Conservation (phyloP, 2,888 invertebrate genomes). For the Petrolisthes cinctipes region DNA sequence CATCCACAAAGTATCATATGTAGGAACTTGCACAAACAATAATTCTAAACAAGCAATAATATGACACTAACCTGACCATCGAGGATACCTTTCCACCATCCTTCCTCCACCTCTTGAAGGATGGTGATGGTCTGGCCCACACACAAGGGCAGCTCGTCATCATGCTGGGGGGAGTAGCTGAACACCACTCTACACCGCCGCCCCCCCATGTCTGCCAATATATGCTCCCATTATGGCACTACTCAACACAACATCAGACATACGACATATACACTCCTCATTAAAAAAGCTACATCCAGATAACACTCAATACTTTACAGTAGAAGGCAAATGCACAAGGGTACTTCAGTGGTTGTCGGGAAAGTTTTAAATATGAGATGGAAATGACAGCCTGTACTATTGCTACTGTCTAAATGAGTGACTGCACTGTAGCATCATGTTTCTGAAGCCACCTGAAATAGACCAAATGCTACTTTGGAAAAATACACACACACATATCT, state of each 20-base stretch:
- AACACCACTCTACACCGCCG: constrained; percentile 87
- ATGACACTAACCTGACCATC: constrained; percentile 76
- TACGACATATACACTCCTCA: not conserved
- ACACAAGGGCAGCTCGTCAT: constrained; percentile 89
- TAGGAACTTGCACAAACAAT: too few relatives aligned
- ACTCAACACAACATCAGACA: not conserved
- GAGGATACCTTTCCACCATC: constrained; percentile 90
- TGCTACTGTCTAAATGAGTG: not conserved
- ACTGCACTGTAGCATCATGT: not conserved
- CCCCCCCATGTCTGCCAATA: constrained; percentile 67
- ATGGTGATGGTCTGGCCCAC: constrained; percentile 92
- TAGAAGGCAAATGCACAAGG: too few relatives aligned
- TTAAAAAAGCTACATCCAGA: not conserved
- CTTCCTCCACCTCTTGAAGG: constrained; percentile 91
- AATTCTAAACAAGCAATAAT: too few relatives aligned
- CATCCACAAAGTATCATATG: too few relatives aligned
- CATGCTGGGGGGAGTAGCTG: constrained; percentile 92
- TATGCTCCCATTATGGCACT: not conserved
- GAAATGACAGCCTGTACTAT: not conserved
- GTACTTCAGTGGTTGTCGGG: too few relatives aligned
- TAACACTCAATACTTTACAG: not conserved
- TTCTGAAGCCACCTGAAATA: not conserved
- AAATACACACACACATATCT: too few relatives aligned
- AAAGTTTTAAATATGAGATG: too few relatives aligned
- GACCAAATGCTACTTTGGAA: too few relatives aligned